Evolutionary conservation across 2,113 vertebrate species (phyloP).

Genomic region (Psilopsiagon aymara): DNA sequence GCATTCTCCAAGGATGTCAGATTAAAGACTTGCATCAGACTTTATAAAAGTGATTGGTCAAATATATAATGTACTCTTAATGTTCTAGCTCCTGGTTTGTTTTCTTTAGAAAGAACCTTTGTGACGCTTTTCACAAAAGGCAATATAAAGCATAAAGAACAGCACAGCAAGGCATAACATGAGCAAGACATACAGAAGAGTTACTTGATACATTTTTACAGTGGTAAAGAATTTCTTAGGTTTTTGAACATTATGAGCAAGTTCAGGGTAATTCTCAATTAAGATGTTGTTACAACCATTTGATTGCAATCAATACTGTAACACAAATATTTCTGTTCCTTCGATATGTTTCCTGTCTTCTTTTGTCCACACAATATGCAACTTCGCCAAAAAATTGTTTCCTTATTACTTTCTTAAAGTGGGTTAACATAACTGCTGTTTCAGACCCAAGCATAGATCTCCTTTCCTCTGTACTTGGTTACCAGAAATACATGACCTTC

Average conservation of each 20-base stretch:
- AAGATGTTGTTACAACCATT: background rate
- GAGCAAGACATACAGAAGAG: background rate
- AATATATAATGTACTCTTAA: constrained; percentile 75
- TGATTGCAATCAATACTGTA: background rate
- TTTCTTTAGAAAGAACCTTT: constrained; percentile 74
- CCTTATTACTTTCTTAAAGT: background rate
- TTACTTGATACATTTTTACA: background rate
- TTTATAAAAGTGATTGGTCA: constrained; percentile 81
- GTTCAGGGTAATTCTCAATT: background rate
- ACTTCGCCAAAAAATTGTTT: background rate
- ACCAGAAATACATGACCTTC: background rate
- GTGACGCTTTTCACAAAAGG: constrained; percentile 57
- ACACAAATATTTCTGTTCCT: background rate
- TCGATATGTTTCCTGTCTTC: background rate
- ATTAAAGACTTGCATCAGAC: constrained; percentile 78
- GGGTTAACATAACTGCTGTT: background rate
- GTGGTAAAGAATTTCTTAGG: background rate
- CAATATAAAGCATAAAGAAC: background rate
- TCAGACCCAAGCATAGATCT: background rate
- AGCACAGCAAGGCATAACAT: background rate
- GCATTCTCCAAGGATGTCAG: constrained; percentile 78
- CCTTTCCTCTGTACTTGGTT: background rate
- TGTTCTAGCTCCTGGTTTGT: constrained; percentile 72
- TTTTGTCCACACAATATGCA: background rate
- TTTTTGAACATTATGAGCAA: background rate